These are phyloP conservation scores for Perizoma affinitatum DNA, from an alignment of 2,888 invertebrate genomes.

Conservation along the genomic window DNA sequence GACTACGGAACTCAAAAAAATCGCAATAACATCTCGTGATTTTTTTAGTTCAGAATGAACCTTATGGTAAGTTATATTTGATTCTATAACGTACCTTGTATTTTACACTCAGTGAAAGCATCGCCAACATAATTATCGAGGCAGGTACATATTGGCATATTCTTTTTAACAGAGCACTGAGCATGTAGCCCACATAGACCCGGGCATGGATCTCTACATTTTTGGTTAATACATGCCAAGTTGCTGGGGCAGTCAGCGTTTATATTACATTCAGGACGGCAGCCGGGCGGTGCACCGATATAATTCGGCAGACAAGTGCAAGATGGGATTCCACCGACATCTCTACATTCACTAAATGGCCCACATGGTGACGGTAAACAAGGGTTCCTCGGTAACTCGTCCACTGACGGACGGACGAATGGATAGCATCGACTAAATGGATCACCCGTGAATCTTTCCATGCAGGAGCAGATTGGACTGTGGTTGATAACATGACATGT, in stretches of 20 bases:
- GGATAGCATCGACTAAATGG: conserved; percentile 86
- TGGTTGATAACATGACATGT: conserved; percentile 89
- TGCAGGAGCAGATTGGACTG: conserved; percentile 88
- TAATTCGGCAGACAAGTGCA: conserved; percentile 87
- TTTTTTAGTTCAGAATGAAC: too few species aligned
- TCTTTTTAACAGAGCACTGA: conserved; percentile 87
- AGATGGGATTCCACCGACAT: conserved; percentile 84
- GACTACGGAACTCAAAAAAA: too few species aligned
- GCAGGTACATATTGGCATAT: conserved; percentile 90
- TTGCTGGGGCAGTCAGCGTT: conserved; percentile 90
- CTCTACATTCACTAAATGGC: conserved; percentile 86
- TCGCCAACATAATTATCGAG: conserved; percentile 88
- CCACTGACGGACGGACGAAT: conserved; percentile 47
- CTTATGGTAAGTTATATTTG: not conserved
- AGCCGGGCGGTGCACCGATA: conserved; percentile 88
- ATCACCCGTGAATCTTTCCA: conserved; percentile 85
- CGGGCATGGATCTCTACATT: conserved; percentile 91
- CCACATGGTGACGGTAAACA: conserved; percentile 88
- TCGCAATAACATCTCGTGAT: too few species aligned
- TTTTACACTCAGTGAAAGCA: conserved; percentile 86
- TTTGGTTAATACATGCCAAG: conserved; percentile 90
- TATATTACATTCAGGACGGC: conserved; percentile 88
- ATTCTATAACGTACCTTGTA: conserved; percentile 68
- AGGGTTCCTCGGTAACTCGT: conserved; percentile 73
- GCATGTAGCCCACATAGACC: conserved; percentile 89